Evolutionary conservation across 1,140 invertebrate genomes (phyloP).

Genomic region (Drosophila kikkawai): DNA sequence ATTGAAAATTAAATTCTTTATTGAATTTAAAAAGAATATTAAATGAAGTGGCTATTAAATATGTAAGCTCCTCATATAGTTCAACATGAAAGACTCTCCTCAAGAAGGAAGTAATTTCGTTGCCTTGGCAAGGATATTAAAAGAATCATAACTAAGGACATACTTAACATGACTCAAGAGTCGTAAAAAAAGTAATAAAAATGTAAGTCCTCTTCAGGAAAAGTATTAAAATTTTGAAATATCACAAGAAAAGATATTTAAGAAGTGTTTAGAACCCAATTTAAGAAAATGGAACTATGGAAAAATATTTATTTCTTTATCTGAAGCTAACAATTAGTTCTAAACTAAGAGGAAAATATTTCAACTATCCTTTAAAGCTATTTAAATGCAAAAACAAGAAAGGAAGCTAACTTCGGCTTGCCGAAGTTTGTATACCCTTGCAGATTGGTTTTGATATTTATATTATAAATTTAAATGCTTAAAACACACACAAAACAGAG

Average conservation of each 20-base stretch:
- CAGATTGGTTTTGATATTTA: too few relatives aligned
- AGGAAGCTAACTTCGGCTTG: too few relatives aligned
- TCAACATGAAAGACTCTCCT: neutral
- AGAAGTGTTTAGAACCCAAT: neutral
- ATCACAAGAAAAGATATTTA: slow-evolving; percentile 29
- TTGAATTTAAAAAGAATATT: slow-evolving; percentile 33
- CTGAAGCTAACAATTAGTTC: neutral
- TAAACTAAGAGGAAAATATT: neutral
- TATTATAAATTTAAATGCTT: too few relatives aligned
- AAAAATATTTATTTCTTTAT: too few relatives aligned
- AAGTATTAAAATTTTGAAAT: slow-evolving; percentile 1
- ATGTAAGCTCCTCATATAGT: slow-evolving; percentile 17
- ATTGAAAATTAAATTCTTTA: neutral
- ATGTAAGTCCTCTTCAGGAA: slow-evolving; percentile 8
- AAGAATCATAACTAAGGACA: slow-evolving; percentile 20
- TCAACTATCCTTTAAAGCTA: neutral
- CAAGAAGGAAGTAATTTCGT: neutral
- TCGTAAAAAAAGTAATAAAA: slow-evolving; percentile 20
- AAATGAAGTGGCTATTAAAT: neutral
- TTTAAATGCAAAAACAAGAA: neutral
- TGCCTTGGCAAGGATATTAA: slow-evolving; percentile 15
- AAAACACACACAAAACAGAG: too few relatives aligned
- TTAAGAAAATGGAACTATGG: neutral
- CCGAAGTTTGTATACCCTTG: too few relatives aligned
- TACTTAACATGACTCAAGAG: slow-evolving; percentile 12